phyloP scores from a whole-genome alignment of 2,888 invertebrate genomes.

The Cheilosia soror region DNA sequence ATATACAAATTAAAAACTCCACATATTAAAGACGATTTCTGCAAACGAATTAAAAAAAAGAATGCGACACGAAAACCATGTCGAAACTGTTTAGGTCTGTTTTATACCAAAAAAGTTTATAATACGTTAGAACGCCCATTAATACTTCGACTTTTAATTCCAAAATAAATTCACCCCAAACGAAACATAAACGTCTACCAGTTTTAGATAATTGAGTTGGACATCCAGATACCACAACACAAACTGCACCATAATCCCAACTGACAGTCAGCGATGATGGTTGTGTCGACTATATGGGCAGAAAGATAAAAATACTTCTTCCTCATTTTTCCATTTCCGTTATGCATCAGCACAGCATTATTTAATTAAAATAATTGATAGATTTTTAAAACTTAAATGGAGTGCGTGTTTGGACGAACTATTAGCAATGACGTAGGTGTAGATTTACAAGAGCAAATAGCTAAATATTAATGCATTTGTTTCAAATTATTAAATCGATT shows the following conservation, averaged over 20 bases:
- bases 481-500: background rate
- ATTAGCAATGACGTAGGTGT: slow-evolving; percentile 3
- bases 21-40: background rate
- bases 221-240: slow-evolving; percentile 39
- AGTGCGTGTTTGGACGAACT: slow-evolving; percentile 12
- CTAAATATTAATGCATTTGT: background rate
- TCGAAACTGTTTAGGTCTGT: slow-evolving; percentile 31
- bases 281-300: slow-evolving; percentile 1
- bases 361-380: slow-evolving; percentile 50
- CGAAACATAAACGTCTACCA: slow-evolving; percentile 35
- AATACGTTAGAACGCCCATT: slow-evolving; percentile 21
- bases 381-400: slow-evolving; percentile 11
- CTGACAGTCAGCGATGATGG: slow-evolving; percentile 34
- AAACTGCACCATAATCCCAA: slow-evolving; percentile 30
- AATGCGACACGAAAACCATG: slow-evolving; percentile 12
- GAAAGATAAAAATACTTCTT: slow-evolving; percentile 43
- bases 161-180: slow-evolving; percentile 44
- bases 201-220: slow-evolving; percentile 52
- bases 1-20: too few species aligned
- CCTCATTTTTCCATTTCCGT: slow-evolving; percentile 41
- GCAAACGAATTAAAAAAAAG: slow-evolving; percentile 6
- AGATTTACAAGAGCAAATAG: too few species aligned
- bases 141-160: slow-evolving; percentile 42
- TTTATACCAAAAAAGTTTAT: slow-evolving; percentile 13
- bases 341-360: slow-evolving; percentile 42